Evolutionary conservation across 2,797 vertebrate species (phyloP), one percentile per base, ranked within the genome.

Genomic region (Halcyon chelicuti): DNA sequence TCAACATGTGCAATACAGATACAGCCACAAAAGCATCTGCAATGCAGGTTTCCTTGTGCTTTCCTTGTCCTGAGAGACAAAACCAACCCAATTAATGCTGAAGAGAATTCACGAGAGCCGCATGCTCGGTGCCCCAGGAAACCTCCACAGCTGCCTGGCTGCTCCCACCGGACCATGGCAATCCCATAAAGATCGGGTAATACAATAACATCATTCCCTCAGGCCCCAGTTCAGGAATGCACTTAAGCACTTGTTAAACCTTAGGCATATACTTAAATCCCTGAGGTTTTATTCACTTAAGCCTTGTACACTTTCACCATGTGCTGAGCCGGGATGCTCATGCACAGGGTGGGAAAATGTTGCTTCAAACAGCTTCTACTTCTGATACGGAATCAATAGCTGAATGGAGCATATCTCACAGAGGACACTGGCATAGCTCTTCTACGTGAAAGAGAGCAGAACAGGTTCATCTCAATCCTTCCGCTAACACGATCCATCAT

Each of bases 221-320:
- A 29, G 78, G 89, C 40, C 17, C 12, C 1, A 2, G 44, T 22
- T 81, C 72, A 83, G 72, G 46, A 90, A 93, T 37, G 46, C 44
- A 47, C 61, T 90, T 83, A 67, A 91, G 51, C 19, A 21, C 73
- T 84, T 54, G 49, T 76, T 71, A 93, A 86, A 80, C 54, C 66
- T 57, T 63, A 44, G 37, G 40, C 9, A 2, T 46, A 18, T 9
- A 49, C 54, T 90, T 88, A 84, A 90, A 88, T 70, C 76, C 73
- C 90, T 0, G 2, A 40, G 76, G n/a, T 72, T 95, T 86, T 51
- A 22, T 62, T 93, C 70, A 76, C 76, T 78, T 68, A 51, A 86
- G 58, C 70, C 73, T 5, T 0, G 0, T 15, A 6, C 0, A 0
- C 33, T 77, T 75, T 68, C 26, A 57, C 57, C 23, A 2, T 0